Base-by-base conservation (phyloP, 2,797 vertebrate genomes). In the Epinephelus coioides region DNA sequence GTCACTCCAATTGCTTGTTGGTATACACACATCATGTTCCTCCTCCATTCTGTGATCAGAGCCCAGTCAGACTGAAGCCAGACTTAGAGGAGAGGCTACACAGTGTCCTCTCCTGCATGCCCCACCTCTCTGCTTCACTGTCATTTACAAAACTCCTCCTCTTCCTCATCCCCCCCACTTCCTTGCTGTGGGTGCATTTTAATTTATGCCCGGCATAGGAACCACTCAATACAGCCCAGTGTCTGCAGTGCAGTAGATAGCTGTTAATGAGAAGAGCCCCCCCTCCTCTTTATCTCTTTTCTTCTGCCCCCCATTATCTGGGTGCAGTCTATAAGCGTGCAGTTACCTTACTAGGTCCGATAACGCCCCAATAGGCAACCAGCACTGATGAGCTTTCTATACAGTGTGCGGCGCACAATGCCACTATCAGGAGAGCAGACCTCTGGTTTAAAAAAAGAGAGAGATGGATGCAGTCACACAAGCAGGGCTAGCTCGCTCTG, bases 201-300 rank as follows among this genome's bases (percentile, higher is more conserved):
- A 97, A 98, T 97, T 97, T 97, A 98, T 97, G 96, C 96, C 94
- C 95, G 47, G 78, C 91, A 93, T 94, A 89, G 92, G 90, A 95
- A 94, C 91, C 97, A 96, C 96, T 97, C 96, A 96, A 96, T 97
- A 96, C 95, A 95, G 92, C 94, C 94, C 84, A 95, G 95, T 92
- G 97, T 96, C 97, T 99, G 98, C 96, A 95, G 95, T 96, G 96
- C 96, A 96, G 96, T 93, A 98, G 98, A 99, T 99, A 99, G 97
- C 96, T 97, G 97, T 97, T 99, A 98, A 99, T 98, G 98, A 98
- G 97, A 97, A 98, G 97, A 97, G 96, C 95, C 95, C 95, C 94
- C 84, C 86, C 94, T 59, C 94, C 84, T 79, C 96, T 97, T 97
- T 97, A 97, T 98, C 96, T 96, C 95, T 95, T 96, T 96, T 96